Evolutionary conservation across 2,797 vertebrate genomes (phyloP), one percentile per base, ranked within the genome.

Genomic region (Xenopus petersii): DNA sequence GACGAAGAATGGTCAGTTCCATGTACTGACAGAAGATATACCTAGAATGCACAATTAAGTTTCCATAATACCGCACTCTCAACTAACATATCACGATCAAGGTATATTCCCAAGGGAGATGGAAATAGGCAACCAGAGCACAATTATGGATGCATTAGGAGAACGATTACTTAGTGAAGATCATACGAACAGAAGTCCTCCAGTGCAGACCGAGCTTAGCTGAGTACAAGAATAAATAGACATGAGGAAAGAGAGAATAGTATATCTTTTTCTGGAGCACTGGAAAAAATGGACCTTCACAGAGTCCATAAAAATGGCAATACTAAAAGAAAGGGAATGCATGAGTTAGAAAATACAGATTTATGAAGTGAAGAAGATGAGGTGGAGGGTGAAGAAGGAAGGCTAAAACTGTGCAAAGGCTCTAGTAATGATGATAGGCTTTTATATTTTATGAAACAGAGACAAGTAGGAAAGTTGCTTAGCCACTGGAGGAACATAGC

Each of bases 211-310:
- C 0, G 93, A 95, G 82, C 78, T 93, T 0, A 93, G 92, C 55
- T 89, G 91, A 2, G 90, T 92, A 2, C 92, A 92, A 60, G 94
- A 96, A 79, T 91, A 86, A 73, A 87, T 93, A 0, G 92, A 96
- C 86, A 93, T 91, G 83, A 93, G 91, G 80, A 98, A 97, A 85
- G 97, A 98, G 73, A 93, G 95, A 51, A 93, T 95, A 1, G 91
- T 96, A 59, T 94, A 93, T 84, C 90, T 98, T 59, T 98, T 98
- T 77, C 86, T 99, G 68, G 93, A 98, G 81, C 96, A 98, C 83
- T 99, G 97, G 97, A 91, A 94, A 80, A 94, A 94, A 81, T 94
- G 94, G 85, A 93, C 94, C 0, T 91, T 94, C 70, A 82, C 88
- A 0, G 91, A 92, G 11, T 88, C 85, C 0, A 91, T 89, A 81